Evolutionary conservation across 2,797 vertebrate species (phyloP).

Genomic region (Pangasius mekongensis): DNA sequence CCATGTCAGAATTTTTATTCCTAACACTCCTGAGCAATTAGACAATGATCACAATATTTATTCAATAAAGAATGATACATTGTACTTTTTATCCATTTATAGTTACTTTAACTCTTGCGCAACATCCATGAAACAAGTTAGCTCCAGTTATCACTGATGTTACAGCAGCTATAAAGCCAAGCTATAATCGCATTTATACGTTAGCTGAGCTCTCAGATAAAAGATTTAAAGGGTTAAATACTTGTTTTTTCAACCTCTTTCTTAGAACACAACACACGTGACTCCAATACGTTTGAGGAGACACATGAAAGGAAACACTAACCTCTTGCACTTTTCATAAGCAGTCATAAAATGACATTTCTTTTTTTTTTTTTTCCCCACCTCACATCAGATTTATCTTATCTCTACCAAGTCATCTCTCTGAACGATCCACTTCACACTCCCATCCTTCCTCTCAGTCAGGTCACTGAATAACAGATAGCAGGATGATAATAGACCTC

Average conservation of each 20-base stretch:
- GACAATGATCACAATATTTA: not conserved
- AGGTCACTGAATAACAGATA: constrained; percentile 1
- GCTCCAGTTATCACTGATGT: not conserved
- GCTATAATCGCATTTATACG: not conserved
- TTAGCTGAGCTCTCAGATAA: not conserved
- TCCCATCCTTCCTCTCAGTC: not conserved
- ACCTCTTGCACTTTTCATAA: not conserved
- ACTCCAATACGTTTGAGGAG: not conserved
- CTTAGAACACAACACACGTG: not conserved
- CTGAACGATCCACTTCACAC: not conserved
- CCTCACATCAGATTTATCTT: constrained; percentile 1
- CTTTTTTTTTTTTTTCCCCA: not conserved
- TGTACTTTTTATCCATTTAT: not conserved
- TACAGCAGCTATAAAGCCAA: not conserved
- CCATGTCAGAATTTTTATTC: too few species aligned
- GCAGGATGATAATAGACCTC: not conserved
- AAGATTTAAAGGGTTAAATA: not conserved
- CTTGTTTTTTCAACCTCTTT: not conserved
- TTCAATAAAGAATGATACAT: not conserved
- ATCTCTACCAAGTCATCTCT: not conserved
- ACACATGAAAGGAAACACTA: not conserved
- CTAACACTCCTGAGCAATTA: not conserved
- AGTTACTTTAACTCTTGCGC: not conserved
- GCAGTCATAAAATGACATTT: not conserved
- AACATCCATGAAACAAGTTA: not conserved